Conservation (phyloP, 2,888 invertebrate species). For the Agrypnus murinus region DNA sequence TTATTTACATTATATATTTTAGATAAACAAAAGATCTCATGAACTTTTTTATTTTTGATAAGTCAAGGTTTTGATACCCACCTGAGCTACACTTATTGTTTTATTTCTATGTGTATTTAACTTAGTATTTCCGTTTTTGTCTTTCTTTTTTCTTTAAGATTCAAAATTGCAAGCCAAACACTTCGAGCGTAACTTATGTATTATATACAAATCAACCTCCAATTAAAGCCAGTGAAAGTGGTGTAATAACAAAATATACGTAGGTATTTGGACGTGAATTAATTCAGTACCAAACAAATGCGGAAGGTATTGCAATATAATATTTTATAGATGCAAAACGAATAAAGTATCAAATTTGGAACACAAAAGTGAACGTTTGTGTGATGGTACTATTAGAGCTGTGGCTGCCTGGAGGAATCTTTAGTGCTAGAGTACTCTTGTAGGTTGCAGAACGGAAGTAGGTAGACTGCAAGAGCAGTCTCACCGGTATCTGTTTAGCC, state of each 20-base stretch:
- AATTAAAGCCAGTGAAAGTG: conserved; percentile 43
- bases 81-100: neutral
- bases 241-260: conserved; percentile 22
- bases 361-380: conserved; percentile 29
- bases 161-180: neutral
- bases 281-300: conserved; percentile 2
- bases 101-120: neutral
- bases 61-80: neutral
- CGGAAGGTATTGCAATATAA: conserved; percentile 14
- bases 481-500: conserved; percentile 22
- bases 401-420: conserved; percentile 13
- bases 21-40: no score
- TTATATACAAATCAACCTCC: conserved; percentile 18
- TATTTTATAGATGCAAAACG: neutral
- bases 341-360: neutral
- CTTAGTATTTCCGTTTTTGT: neutral
- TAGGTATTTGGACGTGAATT: neutral
- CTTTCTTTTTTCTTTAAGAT: neutral
- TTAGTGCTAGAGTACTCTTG: conserved; percentile 29
- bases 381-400: neutral
- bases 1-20: neutral
- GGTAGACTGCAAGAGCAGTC: conserved; percentile 32
- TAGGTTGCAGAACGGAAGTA: conserved; percentile 43
- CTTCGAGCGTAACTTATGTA: conserved; percentile 6
- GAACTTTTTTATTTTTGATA: neutral